Evolutionary conservation across 2,113 vertebrate genomes (phyloP).

Genomic region (Ia io): DNA sequence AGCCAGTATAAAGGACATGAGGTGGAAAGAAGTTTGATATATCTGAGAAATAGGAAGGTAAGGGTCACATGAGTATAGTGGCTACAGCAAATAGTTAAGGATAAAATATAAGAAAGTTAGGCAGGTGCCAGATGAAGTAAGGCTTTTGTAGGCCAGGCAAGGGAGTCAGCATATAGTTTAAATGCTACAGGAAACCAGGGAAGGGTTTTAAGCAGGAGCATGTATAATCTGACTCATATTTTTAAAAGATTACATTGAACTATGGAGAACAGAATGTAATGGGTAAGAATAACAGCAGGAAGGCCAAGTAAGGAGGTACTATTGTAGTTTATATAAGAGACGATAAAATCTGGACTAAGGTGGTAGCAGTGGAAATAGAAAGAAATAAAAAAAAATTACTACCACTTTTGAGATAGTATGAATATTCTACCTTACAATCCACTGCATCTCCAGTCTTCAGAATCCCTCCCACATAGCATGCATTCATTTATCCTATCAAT

Average conservation of each 20-base stretch:
- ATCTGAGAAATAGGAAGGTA: background rate
- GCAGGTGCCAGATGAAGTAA: background rate
- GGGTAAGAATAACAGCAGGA: background rate
- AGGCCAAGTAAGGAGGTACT: background rate
- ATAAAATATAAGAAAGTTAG: background rate
- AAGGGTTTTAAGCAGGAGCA: background rate
- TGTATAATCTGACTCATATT: background rate
- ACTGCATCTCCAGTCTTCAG: background rate
- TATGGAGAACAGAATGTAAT: background rate
- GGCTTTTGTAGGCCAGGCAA: background rate
- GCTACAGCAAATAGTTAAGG: background rate
- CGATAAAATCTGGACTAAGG: background rate
- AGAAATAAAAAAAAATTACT: background rate
- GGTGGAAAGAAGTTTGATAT: background rate
- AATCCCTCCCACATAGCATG: rapidly evolving
- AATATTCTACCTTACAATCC: background rate
- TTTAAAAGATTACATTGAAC: background rate
- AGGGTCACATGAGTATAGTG: background rate
- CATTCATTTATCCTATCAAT: background rate
- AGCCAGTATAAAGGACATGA: background rate
- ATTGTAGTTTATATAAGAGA: background rate
- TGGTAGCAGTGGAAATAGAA: background rate
- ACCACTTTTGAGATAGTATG: background rate
- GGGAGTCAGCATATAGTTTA: background rate
- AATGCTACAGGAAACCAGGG: background rate